Percentiles rank a stretch among this genome's conserved stretches.
Evolutionary conservation across 2,888 invertebrate species (phyloP).

Genomic region (Rotaria macrura): DNA sequence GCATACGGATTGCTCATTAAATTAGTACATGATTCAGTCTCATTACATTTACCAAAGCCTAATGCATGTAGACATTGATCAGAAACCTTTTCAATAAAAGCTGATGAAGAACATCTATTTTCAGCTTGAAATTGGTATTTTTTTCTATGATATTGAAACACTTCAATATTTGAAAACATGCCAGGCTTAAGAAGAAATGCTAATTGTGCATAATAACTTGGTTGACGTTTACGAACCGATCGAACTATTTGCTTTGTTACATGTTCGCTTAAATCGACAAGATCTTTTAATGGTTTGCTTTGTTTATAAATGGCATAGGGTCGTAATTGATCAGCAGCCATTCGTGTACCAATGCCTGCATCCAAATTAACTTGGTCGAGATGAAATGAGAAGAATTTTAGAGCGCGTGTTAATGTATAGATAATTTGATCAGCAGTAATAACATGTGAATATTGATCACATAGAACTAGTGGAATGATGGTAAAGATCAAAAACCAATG

Average conservation of each 20-base stretch:
- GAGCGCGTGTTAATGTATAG: background rate
- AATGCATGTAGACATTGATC: constrained; percentile 12
- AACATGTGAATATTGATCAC: background rate
- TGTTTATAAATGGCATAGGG: background rate
- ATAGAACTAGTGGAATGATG: background rate
- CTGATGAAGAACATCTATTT: background rate
- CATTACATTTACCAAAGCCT: background rate
- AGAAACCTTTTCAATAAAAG: background rate
- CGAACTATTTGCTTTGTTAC: background rate
- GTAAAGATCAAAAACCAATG: background rate
- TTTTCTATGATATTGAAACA: background rate
- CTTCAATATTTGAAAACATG: background rate
- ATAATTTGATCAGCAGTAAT: background rate
- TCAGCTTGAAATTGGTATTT: background rate
- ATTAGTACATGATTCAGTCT: background rate
- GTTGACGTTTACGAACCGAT: background rate
- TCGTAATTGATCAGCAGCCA: background rate
- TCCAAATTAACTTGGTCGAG: background rate
- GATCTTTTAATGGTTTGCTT: background rate
- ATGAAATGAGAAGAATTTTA: background rate
- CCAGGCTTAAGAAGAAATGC: background rate
- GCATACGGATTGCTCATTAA: background rate
- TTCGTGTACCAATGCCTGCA: background rate
- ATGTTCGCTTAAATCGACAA: background rate
- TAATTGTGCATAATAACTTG: background rate